phyloP scores from a whole-genome alignment of 2,113 vertebrate species.

The Maccullochella peelii region DNA sequence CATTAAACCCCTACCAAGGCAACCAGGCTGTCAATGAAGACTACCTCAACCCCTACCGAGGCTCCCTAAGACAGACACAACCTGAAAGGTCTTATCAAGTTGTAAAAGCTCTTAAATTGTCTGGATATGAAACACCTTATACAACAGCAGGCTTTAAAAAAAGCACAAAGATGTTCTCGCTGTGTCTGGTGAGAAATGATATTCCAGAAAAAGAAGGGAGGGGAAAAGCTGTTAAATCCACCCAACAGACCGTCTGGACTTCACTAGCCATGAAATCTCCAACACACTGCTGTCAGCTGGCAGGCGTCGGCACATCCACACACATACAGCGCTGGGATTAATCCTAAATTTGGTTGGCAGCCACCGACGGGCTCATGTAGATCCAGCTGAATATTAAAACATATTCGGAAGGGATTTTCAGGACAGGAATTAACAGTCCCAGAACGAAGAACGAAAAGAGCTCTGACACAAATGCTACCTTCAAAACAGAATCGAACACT shows the following conservation, averaged over 20 bases:
- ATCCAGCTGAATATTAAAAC: conserved; percentile 67
- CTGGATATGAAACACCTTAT: conserved; percentile 23
- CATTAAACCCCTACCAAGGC: background rate
- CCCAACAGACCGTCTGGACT: conserved; percentile 60
- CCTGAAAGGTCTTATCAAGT: conserved; percentile 9
- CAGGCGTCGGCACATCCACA: conserved; percentile 7
- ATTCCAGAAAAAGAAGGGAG: conserved; percentile 43
- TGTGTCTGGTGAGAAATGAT: conserved; percentile 46
- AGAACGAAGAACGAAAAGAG: conserved; percentile 21
- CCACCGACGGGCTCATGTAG: conserved; percentile 50
- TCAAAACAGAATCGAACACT: background rate
- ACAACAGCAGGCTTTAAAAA: background rate
- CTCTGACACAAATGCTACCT: conserved; percentile 6
- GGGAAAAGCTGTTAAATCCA: conserved; percentile 56
- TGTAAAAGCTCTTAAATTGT: conserved; percentile 16
- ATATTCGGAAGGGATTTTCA: conserved; percentile 65
- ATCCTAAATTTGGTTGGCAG: conserved; percentile 62
- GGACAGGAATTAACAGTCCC: conserved; percentile 53
- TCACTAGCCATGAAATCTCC: conserved; percentile 60
- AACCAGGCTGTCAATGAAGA: background rate
- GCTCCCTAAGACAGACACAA: background rate
- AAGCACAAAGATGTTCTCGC: conserved; percentile 5
- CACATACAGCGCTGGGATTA: conserved; percentile 46
- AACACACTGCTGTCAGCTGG: conserved; percentile 63
- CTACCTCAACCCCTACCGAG: background rate